phyloP scores from a whole-genome alignment of 2,797 vertebrate genomes.

The Morelia viridis region DNA sequence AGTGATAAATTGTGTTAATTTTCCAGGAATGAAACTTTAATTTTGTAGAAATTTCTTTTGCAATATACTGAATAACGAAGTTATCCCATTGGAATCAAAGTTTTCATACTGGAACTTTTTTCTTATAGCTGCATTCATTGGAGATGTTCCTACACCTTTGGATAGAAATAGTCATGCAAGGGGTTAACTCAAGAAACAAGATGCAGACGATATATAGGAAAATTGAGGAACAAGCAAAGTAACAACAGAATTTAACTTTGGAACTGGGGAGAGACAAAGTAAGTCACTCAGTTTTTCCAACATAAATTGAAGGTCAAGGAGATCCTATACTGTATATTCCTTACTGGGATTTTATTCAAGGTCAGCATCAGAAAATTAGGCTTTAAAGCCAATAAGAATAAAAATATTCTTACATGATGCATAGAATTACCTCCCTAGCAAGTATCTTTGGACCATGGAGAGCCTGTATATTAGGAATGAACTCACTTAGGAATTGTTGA shows the following conservation, averaged over 20 bases:
- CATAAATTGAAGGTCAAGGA: not conserved
- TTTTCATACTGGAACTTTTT: not conserved
- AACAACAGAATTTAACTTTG: not conserved
- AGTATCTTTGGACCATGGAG: not conserved
- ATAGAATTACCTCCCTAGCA: not conserved
- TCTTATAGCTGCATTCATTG: not conserved
- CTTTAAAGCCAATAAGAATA: not conserved
- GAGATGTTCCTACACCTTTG: not conserved
- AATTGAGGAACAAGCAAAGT: not conserved
- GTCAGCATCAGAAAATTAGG: not conserved
- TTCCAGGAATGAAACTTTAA: not conserved
- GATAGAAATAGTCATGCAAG: not conserved
- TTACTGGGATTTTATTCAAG: not conserved
- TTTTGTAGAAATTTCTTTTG: not conserved
- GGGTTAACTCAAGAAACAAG: not conserved
- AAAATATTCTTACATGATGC: no score
- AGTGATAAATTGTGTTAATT: not conserved
- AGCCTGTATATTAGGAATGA: not conserved
- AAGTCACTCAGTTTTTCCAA: not conserved
- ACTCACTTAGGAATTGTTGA: not conserved
- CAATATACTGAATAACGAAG: not conserved
- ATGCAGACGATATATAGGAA: not conserved
- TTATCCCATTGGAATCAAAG: not conserved
- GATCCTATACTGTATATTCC: not conserved
- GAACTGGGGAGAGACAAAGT: not conserved